phyloP scores from a whole-genome alignment of 2,797 vertebrate genomes.

The Aeoliscus strigatus region DNA sequence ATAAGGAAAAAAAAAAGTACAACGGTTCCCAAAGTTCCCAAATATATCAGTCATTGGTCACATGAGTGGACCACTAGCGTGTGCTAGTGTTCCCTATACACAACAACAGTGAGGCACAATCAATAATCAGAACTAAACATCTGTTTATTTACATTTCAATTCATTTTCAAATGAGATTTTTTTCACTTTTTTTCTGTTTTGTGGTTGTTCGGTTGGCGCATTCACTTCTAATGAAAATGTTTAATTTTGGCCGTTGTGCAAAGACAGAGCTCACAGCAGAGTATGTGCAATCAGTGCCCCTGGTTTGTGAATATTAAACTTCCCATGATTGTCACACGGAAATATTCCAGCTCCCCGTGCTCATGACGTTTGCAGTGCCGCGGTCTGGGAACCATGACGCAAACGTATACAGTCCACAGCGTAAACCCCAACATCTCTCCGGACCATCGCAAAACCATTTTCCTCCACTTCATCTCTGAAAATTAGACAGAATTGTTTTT shows the following conservation, averaged over 20 bases:
- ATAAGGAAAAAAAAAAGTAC: no score
- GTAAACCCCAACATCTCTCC: slow-evolving; percentile 20
- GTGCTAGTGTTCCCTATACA: no score
- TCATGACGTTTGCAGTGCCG: slow-evolving; percentile 41
- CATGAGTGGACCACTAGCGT: no score
- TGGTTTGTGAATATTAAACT: slow-evolving; percentile 50
- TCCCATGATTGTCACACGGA: slow-evolving; percentile 52
- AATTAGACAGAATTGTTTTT: slow-evolving; percentile 41
- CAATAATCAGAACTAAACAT: no score
- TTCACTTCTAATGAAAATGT: slow-evolving; percentile 28
- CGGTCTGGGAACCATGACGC: slow-evolving; percentile 50
- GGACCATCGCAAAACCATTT: slow-evolving; percentile 36
- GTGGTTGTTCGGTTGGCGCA: slow-evolving; percentile 17
- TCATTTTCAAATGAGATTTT: no score
- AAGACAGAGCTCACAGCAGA: slow-evolving; percentile 20
- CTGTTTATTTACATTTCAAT: no score
- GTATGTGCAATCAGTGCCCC: slow-evolving; percentile 24
- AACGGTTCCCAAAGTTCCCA: no score
- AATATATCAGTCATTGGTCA: no score
- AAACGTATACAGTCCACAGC: slow-evolving; percentile 29
- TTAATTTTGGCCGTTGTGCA: slow-evolving; percentile 23
- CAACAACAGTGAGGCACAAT: no score
- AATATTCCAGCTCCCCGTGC: slow-evolving; percentile 41
- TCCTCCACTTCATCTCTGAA: slow-evolving; percentile 41
- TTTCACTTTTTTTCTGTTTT: slow-evolving; percentile 12